A percentile compares a stretch with the other conserved stretches of the same genome.
Evolutionary conservation across 2,113 vertebrate species (phyloP).

Genomic region (Galemys pyrenaicus): DNA sequence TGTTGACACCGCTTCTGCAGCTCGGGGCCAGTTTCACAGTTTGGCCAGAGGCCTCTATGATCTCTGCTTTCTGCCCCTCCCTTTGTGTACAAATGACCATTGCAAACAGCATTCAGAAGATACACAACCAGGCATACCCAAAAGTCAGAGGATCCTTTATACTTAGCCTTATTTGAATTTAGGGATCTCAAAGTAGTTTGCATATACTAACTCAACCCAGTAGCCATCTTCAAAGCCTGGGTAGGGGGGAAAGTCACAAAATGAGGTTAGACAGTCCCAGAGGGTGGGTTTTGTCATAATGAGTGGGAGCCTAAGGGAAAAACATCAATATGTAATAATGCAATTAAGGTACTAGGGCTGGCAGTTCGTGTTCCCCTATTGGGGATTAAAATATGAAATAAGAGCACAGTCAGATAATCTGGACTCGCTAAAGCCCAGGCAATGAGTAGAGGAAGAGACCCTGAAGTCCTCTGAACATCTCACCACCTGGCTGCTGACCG

Average conservation of each 20-base stretch:
- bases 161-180: not conserved
- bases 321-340: slow-evolving; percentile 14
- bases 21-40: not conserved
- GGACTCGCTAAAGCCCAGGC: not conserved
- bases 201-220: not conserved
- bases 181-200: not conserved
- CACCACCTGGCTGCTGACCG: not conserved
- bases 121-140: not conserved
- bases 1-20: not conserved
- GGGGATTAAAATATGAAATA: slow-evolving; percentile 50
- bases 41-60: not conserved
- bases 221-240: not conserved
- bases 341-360: slow-evolving; percentile 13
- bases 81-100: not conserved
- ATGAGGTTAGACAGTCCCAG: not conserved
- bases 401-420: slow-evolving; percentile 4
- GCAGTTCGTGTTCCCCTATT: not conserved
- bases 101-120: not conserved
- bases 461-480: not conserved
- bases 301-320: not conserved
- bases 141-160: not conserved
- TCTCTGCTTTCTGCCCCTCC: not conserved
- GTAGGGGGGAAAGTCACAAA: not conserved
- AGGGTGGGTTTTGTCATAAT: not conserved
- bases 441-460: not conserved